Base-by-base conservation (phyloP, 2,888 invertebrate species). In the Nowickia ferox region DNA sequence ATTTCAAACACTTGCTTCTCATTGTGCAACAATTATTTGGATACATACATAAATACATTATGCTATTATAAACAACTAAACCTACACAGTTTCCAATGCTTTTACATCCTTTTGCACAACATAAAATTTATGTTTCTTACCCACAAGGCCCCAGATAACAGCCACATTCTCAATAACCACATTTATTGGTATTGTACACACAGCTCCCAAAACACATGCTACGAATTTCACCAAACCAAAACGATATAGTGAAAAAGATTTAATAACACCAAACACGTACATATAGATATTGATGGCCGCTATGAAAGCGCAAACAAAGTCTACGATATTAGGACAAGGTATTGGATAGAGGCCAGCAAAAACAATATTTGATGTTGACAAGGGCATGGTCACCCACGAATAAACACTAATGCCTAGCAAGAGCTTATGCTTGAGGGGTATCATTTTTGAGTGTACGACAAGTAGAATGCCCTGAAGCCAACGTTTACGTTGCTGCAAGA, bases 201-300 rank as follows among this genome's bases (percentile, higher is more conserved):
- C 93, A 6, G 98, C 98, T 59, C 98, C 98, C 85, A 96, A 94
- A 85, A 98, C 95, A 91, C 97, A 97, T 79, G 97, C 93, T 82
- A 96, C 90, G 91, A 97, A 97, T 91, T 96, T 95, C 55, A 96
- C 90, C 84, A 96, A 93, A 13, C 98, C 98, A 92, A 97, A 96
- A 90, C 97, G 95, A 92, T 97, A 96, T 48, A 98, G 93, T 30
- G 97, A 97, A 92, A 99, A 98, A 77, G 98, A 98, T 93, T 98
- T 98, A 74, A 98, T 95, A n/a, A 98, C 98, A 87, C 99, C 99
- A 93, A 98, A 99, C 87, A 98, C 95, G 92, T 98, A 99, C 98
- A 99, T 98, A 93, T 99, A 99, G 91, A 98, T 96, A 93, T 97
- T 98, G 81, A 98, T 97, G 84, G 97, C 98, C 87, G 97, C 98